A percentile compares a stretch with the other conserved stretches of the same genome.
These are phyloP conservation scores for Oceanodroma leucorhoa DNA, from an alignment of 2,797 vertebrate species.

Conservation along the genomic window DNA sequence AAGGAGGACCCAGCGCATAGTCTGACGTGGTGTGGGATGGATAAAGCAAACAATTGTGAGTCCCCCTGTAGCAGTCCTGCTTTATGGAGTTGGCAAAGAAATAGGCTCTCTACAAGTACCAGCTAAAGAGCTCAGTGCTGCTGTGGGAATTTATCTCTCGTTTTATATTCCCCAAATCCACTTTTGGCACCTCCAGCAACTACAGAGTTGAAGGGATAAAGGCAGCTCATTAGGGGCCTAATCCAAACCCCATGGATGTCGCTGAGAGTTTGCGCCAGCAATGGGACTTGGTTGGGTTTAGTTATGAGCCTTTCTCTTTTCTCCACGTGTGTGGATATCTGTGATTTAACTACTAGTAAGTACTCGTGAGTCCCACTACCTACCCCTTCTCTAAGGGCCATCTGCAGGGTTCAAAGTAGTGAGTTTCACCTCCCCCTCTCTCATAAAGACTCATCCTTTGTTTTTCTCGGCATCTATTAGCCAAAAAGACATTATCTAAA, in stretches of 20 bases:
- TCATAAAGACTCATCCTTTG: neutral
- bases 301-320: neutral
- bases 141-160: neutral
- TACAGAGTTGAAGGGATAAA: neutral
- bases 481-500: neutral
- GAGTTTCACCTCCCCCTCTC: neutral
- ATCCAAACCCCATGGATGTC: neutral
- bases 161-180: neutral
- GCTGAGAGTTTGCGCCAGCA: neutral
- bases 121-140: neutral
- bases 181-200: neutral
- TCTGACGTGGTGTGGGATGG: neutral
- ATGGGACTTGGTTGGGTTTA: neutral
- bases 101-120: neutral
- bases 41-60: neutral
- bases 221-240: neutral
- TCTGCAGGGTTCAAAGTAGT: neutral
- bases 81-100: neutral
- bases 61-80: neutral
- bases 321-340: fast-evolving
- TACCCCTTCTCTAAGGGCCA: neutral
- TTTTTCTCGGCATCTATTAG: neutral
- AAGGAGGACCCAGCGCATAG: neutral
- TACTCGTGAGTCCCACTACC: neutral
- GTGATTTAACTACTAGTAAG: neutral